Base-by-base conservation (phyloP, 2,888 invertebrate genomes). In the Pristionchus exspectatus region DNA sequence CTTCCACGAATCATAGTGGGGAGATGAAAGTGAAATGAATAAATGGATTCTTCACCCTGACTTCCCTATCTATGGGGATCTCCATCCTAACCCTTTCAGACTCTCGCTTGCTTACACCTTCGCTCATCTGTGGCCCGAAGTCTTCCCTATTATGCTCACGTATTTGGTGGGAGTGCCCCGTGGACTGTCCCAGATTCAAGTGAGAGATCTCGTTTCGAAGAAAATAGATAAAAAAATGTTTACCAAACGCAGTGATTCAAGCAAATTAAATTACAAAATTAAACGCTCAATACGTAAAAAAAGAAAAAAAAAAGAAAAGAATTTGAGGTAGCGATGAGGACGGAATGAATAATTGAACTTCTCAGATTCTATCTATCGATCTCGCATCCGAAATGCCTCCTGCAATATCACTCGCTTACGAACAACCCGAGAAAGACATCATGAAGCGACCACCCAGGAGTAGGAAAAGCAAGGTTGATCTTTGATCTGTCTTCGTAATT, bases 351-450 rank as follows among this genome's bases (percentile, higher is more conserved):
- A 10, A 27, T 21, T 16, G 2, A 38, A 38, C 38, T 38, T 88
- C 91, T 77, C 91, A 94, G 93, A 95, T 95, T 56, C 90, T 95
- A 2, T 93, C 93, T 24, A 92, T 95, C 21, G 95, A 95, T 89
- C 87, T 95, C 90, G 95, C 94, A 9, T 94, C 93, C 24, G 95
- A 95, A 90, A 92, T 95, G 93, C 95, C 95, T 0, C 95, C 95
- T 2, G 93, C 95, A 1, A 92, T 95, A 21, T 94, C 94, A 1
- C 89, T 95, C 74, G 95, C 95, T 5, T 95, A 95, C 90, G 95
- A 95, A 90, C 92, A 94, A 88, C 95, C 95, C 18, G 95, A 95
- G 84, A 91, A 93, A 77, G 90, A 93, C 77, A 94, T 94, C 83
- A 94, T 94, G 94, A 93, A 93, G 87, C 93, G 93, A 24, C 93